Base-by-base conservation (phyloP, 2,888 invertebrate genomes). In the Rhamphomyia laevipes region DNA sequence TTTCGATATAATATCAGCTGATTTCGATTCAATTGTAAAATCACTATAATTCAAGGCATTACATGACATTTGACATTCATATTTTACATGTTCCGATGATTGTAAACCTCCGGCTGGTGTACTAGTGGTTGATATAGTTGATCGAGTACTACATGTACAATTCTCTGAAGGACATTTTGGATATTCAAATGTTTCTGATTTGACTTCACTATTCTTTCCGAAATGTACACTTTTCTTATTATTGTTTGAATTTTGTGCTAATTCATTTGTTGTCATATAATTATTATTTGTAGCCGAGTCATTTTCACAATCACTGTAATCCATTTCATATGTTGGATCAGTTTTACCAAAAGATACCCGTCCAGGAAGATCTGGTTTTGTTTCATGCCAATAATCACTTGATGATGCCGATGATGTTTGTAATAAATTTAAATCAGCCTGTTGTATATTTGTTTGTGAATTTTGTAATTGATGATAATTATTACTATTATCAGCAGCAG, bases 101-200 rank as follows among this genome's bases (percentile, higher is more conserved):
- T n/a, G 13, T 13, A 35, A 5, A 35, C 13, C 35, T 5, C 30
- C 30, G n/a, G 9, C 23, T 27, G 23, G 7, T 5, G 60, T 54
- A 48, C 65, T 66, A 12, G 63, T 60, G 23, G 66, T 66, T 21
- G 67, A 67, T 21, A 23, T 5, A 0, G 67, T 66, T 15, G 66
- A 67, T n/a, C 65, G 59, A 0, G 68, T 66, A 47, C 65, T 66
- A 51, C 67, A 68, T 1, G 67, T 63, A 33, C 67, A 69, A 52
- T 68, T 68, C 49, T 68, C 69, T 27, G 66, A 66, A 2, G 70
- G 66, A 45, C 68, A 70, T 48, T 70, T 67, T 5, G 66, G 63
- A 43, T 66, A 67, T 54, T 68, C 66, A 50, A 61, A 66, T 1
- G 64, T 64, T 53, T 64, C 63, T 1, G 67, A 65, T 45, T 65